Base-by-base conservation (phyloP, 1,140 invertebrate species). In the Plectus sambesii region DNA sequence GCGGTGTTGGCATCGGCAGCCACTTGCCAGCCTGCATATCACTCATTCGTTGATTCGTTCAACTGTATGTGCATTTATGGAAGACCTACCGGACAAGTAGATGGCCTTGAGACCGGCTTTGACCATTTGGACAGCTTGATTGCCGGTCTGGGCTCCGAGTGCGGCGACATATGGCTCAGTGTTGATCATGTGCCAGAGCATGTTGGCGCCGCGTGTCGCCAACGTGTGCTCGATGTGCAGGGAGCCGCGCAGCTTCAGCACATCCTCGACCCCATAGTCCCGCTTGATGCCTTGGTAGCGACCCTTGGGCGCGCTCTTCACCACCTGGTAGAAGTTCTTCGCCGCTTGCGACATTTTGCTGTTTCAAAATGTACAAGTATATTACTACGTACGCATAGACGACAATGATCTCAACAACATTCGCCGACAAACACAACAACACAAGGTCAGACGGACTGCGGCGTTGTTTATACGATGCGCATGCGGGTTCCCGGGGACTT, bases 61-160 rank as follows among this genome's bases (percentile, higher is more conserved):
- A 56, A 37, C 36, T 36, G 5, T 9, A 56, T 6, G 49, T 25
- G 27, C 9, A 6, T 56, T 9, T 9, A 2, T 2, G 20, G 12
- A 8, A 12, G 2, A 36, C 36, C 12, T 39, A 66, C 62, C 66
- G 12, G 71, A 73, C 2, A 72, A 48, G 38, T 71, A 73, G 38
- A 71, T 71, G 19, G 70, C 70, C 42, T 70, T 59, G 12, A 71
- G 53, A 15, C 70, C 70, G 24, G 71, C 70, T 26, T 65, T 59
- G 26, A 72, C 71, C 63, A 72, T 71, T 52, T 71, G 70, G 33
- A 72, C 68, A 17, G 70, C 70, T 37, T 71, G 70, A 42, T 69
- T 69, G 44, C 70, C 70, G 17, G 70, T 72, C 9, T 69, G 59
- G 22, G 70, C 71, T 17, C 70, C 71, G 9, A 71, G 48, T 41